phyloP scores from a whole-genome alignment of 2,888 invertebrate genomes.

The Cylloceria caligata region DNA sequence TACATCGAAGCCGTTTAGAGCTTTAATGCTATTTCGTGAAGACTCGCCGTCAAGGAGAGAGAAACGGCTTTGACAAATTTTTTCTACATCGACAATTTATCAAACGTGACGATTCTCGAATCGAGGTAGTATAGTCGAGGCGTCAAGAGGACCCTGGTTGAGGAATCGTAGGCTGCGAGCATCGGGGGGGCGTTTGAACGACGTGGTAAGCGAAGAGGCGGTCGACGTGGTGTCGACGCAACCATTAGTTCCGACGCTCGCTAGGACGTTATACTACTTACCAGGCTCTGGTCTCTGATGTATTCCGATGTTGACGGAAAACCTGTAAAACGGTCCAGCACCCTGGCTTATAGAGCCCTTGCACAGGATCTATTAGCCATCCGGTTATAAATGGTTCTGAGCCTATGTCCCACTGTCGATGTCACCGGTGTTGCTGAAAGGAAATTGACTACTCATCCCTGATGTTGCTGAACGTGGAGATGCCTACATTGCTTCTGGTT shows the following conservation, averaged over 20 bases:
- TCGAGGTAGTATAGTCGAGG: constrained; percentile 64
- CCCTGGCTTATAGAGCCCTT: constrained; percentile 71
- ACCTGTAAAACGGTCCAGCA: constrained; percentile 80
- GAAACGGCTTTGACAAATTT: constrained; percentile 78
- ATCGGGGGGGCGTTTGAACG: constrained; percentile 41
- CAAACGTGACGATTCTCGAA: constrained; percentile 74
- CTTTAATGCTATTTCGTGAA: constrained; percentile 19
- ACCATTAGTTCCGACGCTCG: constrained; percentile 70
- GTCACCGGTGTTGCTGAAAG: constrained; percentile 80
- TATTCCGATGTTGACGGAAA: constrained; percentile 82
- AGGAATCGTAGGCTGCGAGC: constrained; percentile 31
- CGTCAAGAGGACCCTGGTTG: constrained; percentile 51
- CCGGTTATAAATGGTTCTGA: constrained; percentile 82
- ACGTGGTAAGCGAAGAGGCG: constrained; percentile 56
- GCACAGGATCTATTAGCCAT: constrained; percentile 79
- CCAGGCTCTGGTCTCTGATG: constrained; percentile 70
- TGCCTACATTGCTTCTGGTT: constrained; percentile 28
- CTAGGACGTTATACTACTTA: constrained; percentile 49
- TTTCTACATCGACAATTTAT: constrained; percentile 80
- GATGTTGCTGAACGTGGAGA: constrained; percentile 25
- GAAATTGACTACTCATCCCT: constrained; percentile 82
- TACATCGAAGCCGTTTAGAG: constrained; percentile 39
- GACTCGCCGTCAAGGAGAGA: constrained; percentile 27
- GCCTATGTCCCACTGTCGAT: constrained; percentile 72
- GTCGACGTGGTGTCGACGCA: constrained; percentile 56